These are phyloP conservation scores for Synergus gifuensis DNA, from an alignment of 2,888 invertebrate genomes.

Conservation along the genomic window DNA sequence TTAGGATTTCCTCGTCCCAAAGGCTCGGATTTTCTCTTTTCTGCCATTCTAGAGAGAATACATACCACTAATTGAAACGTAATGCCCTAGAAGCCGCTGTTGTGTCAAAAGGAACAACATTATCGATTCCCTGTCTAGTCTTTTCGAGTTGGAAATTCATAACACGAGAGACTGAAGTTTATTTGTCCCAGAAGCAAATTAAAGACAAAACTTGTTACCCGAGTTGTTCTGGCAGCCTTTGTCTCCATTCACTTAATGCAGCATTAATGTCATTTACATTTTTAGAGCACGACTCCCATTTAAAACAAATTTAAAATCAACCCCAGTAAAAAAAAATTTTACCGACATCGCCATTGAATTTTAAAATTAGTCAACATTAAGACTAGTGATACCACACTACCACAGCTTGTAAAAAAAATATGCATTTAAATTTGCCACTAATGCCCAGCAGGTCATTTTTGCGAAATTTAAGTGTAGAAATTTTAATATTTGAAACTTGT, in stretches of 20 bases:
- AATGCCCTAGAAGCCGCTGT: constrained; percentile 25
- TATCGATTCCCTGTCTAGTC: constrained; percentile 18
- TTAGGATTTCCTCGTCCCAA: constrained; percentile 11
- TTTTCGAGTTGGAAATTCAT: constrained; percentile 27
- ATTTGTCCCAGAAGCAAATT: constrained; percentile 36
- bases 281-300: background rate
- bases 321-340: too few relatives aligned
- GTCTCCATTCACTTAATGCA: constrained; percentile 15
- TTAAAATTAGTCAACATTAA: too few relatives aligned
- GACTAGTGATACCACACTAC: too few relatives aligned
- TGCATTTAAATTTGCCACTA: background rate
- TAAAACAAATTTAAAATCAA: background rate
- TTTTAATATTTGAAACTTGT: background rate
- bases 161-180: constrained; percentile 32
- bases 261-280: constrained; percentile 27
- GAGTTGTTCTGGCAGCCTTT: constrained; percentile 11
- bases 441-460: background rate
- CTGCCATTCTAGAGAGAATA: constrained; percentile 18
- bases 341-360: too few relatives aligned
- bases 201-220: constrained; percentile 31
- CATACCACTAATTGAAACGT: constrained; percentile 30
- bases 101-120: constrained; percentile 35
- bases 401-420: background rate
- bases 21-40: constrained; percentile 29
- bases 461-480: background rate